phyloP scores from a whole-genome alignment of 2,797 vertebrate species.

The Stomatorhinus walkeri region DNA sequence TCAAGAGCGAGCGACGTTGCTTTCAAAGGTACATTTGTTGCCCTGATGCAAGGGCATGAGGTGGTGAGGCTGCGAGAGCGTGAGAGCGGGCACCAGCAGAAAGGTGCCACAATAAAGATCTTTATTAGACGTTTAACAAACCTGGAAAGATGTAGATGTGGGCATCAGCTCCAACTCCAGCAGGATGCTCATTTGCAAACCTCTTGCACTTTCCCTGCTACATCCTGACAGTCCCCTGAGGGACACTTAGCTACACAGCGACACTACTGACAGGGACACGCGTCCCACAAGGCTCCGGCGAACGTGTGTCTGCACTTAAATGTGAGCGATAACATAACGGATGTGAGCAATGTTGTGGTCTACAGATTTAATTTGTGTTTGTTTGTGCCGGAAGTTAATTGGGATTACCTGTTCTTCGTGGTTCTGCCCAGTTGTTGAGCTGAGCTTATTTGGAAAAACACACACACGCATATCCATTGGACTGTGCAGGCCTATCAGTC shows the following conservation, averaged over 20 bases:
- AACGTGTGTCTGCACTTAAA: not conserved
- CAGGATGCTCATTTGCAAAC: not conserved
- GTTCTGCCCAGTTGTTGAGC: not conserved
- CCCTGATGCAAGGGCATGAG: not conserved
- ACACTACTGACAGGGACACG: not conserved
- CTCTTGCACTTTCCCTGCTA: not conserved
- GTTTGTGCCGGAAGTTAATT: not conserved
- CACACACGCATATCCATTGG: conserved; percentile 20
- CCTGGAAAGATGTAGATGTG: not conserved
- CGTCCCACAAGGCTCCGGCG: not conserved
- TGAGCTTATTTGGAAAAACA: not conserved
- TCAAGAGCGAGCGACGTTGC: not conserved
- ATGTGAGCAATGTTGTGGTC: not conserved
- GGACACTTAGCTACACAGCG: not conserved
- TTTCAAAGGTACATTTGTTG: not conserved
- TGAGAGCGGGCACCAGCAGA: not conserved
- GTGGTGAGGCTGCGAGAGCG: not conserved
- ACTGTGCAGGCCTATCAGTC: conserved; percentile 40
- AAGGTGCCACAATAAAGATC: not conserved
- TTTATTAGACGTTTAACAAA: not conserved
- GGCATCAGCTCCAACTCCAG: not conserved
- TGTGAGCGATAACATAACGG: not conserved
- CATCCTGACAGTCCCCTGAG: not conserved
- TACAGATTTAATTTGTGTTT: not conserved
- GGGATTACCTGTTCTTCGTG: not conserved